A percentile compares a stretch with the other conserved stretches of the same genome.
Conservation (phyloP, 2,113 vertebrate genomes). For the Aramus guarauna region DNA sequence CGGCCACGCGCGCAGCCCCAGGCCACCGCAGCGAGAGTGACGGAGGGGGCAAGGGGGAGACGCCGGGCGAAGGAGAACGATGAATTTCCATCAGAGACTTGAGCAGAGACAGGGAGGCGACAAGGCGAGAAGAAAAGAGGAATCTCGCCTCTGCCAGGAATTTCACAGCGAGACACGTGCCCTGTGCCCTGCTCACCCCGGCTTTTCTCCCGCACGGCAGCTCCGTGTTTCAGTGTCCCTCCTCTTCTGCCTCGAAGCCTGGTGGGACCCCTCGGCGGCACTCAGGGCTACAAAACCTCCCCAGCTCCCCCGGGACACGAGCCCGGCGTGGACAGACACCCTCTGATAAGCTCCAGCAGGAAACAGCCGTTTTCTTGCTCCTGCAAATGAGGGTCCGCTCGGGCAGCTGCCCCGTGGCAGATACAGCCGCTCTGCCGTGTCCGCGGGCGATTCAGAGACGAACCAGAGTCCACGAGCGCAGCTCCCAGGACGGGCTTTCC, state of each 20-base stretch:
- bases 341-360: neutral
- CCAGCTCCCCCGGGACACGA: fast-evolving
- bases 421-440: neutral
- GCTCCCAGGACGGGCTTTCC: neutral
- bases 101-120: neutral
- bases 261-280: neutral
- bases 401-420: too few relatives aligned
- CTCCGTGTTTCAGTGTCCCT: neutral
- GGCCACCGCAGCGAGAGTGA: neutral
- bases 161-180: neutral
- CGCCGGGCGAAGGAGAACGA: neutral
- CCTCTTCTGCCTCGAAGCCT: neutral
- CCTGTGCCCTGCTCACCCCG: neutral
- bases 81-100: neutral
- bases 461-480: neutral
- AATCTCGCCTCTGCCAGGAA: neutral
- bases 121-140: neutral
- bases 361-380: neutral
- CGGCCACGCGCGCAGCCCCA: neutral
- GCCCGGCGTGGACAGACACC: neutral
- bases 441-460: neutral
- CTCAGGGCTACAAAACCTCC: neutral
- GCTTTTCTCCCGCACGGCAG: neutral
- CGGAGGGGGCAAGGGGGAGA: neutral
- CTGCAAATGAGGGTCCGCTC: neutral